phyloP scores from a whole-genome alignment of 2,113 vertebrate genomes.

The Ornithorhynchus anatinus region DNA sequence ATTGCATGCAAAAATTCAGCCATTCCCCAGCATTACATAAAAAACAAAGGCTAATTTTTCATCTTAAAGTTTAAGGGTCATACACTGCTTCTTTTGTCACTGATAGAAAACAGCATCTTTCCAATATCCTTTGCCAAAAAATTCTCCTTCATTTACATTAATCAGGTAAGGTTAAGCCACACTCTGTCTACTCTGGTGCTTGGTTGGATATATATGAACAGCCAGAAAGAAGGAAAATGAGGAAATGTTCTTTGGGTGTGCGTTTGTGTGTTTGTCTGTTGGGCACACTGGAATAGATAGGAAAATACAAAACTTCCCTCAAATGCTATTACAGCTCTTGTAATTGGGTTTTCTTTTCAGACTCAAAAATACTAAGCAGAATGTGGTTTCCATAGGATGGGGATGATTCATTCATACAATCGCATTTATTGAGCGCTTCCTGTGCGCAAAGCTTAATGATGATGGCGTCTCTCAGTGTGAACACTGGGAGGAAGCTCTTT shows the following conservation, averaged over 20 bases:
- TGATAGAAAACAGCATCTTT: not conserved
- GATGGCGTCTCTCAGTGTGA: not conserved
- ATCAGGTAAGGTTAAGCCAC: conserved; percentile 15
- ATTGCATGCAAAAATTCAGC: not conserved
- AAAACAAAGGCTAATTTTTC: not conserved
- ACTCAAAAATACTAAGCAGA: too few relatives aligned
- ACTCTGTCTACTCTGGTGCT: conserved; percentile 5
- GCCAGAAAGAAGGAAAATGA: not conserved
- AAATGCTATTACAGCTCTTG: too few relatives aligned
- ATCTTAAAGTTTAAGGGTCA: conserved; percentile 40
- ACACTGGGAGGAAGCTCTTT: too few relatives aligned
- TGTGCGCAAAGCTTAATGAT: not conserved
- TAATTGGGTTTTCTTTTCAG: too few relatives aligned
- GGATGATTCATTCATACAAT: not conserved
- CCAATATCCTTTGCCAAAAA: conserved; percentile 2
- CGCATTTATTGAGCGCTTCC: too few relatives aligned
- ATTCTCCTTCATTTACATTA: conserved; percentile 12
- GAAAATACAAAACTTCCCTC: too few relatives aligned
- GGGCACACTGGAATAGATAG: too few relatives aligned
- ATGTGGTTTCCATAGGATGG: not conserved
- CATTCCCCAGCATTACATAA: not conserved
- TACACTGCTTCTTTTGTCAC: not conserved
- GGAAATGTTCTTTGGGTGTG: not conserved
- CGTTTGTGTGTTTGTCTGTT: not conserved
- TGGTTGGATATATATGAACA: not conserved